Base-by-base conservation (phyloP, 2,888 invertebrate genomes). In the Steromphala cineraria region DNA sequence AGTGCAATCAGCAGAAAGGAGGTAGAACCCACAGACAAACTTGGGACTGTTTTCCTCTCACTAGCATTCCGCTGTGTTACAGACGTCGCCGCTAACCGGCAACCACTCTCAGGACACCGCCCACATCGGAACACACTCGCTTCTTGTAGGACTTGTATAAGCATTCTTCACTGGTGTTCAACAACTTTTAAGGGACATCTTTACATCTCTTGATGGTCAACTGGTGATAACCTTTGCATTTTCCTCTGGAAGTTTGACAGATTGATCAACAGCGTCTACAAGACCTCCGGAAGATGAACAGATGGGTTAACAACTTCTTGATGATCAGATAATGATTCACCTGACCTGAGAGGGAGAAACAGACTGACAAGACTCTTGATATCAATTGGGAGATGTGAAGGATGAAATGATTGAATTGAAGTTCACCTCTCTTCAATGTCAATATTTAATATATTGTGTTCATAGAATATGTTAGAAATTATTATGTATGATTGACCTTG, bases 1-100 rank as follows among this genome's bases (percentile, higher is more conserved):
- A 62, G 62, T 62, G 62, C 21, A 28, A 62, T 62, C 62, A 28
- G 62, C 62, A 62, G 24, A 28, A 24, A 62, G 28, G 62, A 62
- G 62, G 62, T 62, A 62, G 62, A 62, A 19, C 62, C 62, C 62
- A 62, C 62, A 28, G 28, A 62, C 62, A 24, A 62, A 62, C 62
- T 28, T 62, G 62, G 62, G 62, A 62, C 62, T 62, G 62, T 62
- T 62, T 62, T 62, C 62, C 62, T 62, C 62, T 62, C 62, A 62
- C 62, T 62, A 62, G 62, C 62, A 62, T 62, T 62, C 62, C 62
- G 62, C 62, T 24, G 62, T 28, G 24, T 62, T 24, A 28, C 24
- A n/a, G 62, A 28, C 28, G 62, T 62, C 62, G 62, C 62, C 17
- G 28, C 62, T 17, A 7, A 15, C 13, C 28, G 28, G 56, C 62